Percentiles rank a stretch among this genome's conserved stretches.
These are phyloP conservation scores for Halocynthia aurantium DNA, from an alignment of 23 tunicate genomes.

Conservation along the genomic window DNA sequence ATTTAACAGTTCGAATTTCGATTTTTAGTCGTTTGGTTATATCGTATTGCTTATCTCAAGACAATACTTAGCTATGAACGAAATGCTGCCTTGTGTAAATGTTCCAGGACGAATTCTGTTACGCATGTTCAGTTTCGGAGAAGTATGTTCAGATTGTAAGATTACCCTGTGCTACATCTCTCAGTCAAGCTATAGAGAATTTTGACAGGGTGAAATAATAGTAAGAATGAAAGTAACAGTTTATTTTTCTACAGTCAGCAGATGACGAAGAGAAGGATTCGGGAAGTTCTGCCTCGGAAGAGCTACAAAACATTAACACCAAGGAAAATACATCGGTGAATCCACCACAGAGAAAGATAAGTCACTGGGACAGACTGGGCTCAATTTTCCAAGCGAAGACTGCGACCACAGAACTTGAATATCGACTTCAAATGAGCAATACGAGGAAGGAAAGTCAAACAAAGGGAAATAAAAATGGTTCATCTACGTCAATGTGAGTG, in stretches of 20 bases:
- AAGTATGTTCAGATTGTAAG: no score
- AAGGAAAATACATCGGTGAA: not conserved
- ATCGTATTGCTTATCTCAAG: no score
- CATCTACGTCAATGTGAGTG: no score
- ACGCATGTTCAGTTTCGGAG: no score
- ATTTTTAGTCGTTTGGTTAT: no score
- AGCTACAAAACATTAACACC: conserved; percentile 9
- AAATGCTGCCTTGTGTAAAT: no score
- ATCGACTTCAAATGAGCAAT: conserved; percentile 7
- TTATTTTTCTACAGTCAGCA: not conserved
- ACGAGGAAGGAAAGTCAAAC: not conserved
- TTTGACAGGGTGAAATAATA: not conserved
- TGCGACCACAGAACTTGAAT: conserved; percentile 13
- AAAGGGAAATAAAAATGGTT: not conserved
- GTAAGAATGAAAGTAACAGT: no score
- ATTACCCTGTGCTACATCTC: not conserved
- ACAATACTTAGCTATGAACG: no score
- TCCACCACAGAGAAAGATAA: conserved; percentile 12
- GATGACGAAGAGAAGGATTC: conserved; percentile 14
- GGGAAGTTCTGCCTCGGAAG: conserved; percentile 2
- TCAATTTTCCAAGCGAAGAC: conserved; percentile 14
- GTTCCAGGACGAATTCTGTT: no score
- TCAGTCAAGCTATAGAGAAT: not conserved
- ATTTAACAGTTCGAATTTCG: no score
- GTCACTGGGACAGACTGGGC: conserved; percentile 15